Evolutionary conservation across 1,140 invertebrate genomes (phyloP).

Genomic region (Drosophila littoralis): DNA sequence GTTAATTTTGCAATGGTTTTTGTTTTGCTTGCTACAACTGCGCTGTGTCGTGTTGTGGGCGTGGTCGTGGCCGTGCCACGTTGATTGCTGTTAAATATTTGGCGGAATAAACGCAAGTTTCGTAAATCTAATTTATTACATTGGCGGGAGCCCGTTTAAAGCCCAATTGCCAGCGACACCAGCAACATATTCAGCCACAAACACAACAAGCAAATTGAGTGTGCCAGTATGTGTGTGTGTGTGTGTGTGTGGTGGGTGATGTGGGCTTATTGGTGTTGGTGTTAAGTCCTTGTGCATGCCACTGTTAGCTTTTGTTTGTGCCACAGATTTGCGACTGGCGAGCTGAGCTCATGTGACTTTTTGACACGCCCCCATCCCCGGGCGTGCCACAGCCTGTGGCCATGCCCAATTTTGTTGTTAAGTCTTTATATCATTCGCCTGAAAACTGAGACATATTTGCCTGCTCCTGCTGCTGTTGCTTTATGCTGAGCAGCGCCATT

Average conservation of each 20-base stretch:
- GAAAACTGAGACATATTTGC: constrained; percentile 27
- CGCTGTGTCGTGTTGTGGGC: constrained; percentile 23
- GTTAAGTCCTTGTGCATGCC: constrained; percentile 54
- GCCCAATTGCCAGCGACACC: constrained; percentile 46
- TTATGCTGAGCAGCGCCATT: constrained; percentile 46
- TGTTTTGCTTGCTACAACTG: constrained; percentile 13
- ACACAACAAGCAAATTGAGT: constrained; percentile 38
- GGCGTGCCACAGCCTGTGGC: constrained; percentile 2
- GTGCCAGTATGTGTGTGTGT: constrained; percentile 2
- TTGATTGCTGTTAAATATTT: constrained; percentile 81
- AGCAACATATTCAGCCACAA: constrained; percentile 22
- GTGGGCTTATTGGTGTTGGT: constrained; percentile 40
- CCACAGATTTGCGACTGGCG: constrained; percentile 40
- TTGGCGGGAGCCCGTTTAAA: constrained; percentile 60
- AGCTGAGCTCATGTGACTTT: constrained; percentile 50
- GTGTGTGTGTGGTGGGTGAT: constrained; percentile 21
- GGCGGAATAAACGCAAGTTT: constrained; percentile 65
- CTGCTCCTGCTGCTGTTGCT: background rate
- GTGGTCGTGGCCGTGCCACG: constrained; percentile 35
- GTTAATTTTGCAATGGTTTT: constrained; percentile 24
- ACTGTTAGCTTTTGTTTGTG: constrained; percentile 39
- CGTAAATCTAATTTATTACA: constrained; percentile 79
- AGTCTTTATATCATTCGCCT: constrained; percentile 70
- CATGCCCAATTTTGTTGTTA: constrained; percentile 65
- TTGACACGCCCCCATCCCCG: constrained; percentile 11